Base-by-base conservation (phyloP, 2,797 vertebrate species). In the Acanthurus lineatus region DNA sequence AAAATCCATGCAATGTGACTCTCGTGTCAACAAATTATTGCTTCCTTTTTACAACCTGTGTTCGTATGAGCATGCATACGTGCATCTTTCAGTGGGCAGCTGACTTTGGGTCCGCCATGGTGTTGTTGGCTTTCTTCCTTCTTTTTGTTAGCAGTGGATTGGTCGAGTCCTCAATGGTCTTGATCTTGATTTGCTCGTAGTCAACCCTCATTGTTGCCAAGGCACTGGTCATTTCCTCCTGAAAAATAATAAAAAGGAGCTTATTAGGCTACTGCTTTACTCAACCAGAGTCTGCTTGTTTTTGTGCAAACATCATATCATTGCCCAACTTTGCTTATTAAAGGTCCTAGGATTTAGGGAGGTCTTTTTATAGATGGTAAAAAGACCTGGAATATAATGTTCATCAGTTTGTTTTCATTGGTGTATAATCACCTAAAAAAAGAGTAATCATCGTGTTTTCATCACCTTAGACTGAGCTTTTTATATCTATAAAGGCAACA, bases 161-260 rank as follows among this genome's bases (percentile, higher is more conserved):
- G 16, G 95, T 96, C 0, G 98, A 97, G 5, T 99, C 97, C 85
- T 97, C 97, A 0, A 99, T 99, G 87, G 96, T 98, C 94, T 99
- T 99, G 92, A 99, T 99, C 95, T 98, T 98, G 90, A 99, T 96
- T 91, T 99, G 98, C 91, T 99, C 98, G 0, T 99, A 99, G 92
- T 99, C 98, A 1, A 99, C 98, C 16, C 98, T 92, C 97, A 99
- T 99, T 16, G 98, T 98, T 83, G 98, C 98, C 96, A 99, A 95
- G 85, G 98, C 98, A 88, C 97, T 99, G 75, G 98, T 99, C 98
- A 99, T 98, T 94, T 99, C 98, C 95, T 99, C 98, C 98, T 99
- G 90, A 0, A 20, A 0, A 19, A 44, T 49, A 2, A 32, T 32
- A 7, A 51, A 8, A 58, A 53, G 6, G 69, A 4, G 32, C 1